Evolutionary conservation across 2,888 invertebrate species (phyloP).

Genomic region (Nephrotoma guestfalica): DNA sequence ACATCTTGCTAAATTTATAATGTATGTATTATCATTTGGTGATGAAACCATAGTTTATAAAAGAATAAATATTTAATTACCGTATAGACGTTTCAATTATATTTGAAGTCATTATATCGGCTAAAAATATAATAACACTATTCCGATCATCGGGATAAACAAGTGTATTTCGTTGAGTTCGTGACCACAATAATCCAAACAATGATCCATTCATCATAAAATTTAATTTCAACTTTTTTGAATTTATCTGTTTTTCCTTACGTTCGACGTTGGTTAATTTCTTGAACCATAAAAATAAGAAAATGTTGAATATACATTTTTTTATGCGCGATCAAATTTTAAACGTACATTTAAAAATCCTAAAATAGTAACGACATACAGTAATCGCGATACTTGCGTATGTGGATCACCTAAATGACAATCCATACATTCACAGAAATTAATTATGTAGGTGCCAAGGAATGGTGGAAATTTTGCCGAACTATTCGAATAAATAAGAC

Average conservation of each 20-base stretch:
- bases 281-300: neutral
- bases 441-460: too few relatives aligned
- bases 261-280: neutral
- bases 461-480: too few relatives aligned
- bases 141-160: slow-evolving; percentile 14
- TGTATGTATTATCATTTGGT: neutral
- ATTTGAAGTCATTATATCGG: slow-evolving; percentile 18
- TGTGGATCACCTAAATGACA: slow-evolving; percentile 12
- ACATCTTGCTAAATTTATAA: neutral
- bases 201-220: slow-evolving; percentile 19
- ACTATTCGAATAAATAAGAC: too few relatives aligned
- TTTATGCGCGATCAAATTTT: too few relatives aligned
- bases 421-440: slow-evolving; percentile 6
- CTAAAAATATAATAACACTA: slow-evolving; percentile 19
- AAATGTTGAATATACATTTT: too few relatives aligned
- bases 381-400: slow-evolving; percentile 15
- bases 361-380: slow-evolving; percentile 21
- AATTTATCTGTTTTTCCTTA: slow-evolving; percentile 12
- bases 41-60: neutral
- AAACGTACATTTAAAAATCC: slow-evolving; percentile 18
- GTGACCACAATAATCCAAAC: slow-evolving; percentile 17
- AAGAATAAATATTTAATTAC: slow-evolving; percentile 11
- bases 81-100: slow-evolving; percentile 16
- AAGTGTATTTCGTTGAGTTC: slow-evolving; percentile 11
- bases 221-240: slow-evolving; percentile 18